Evolutionary conservation across 2,888 invertebrate genomes (phyloP), one percentile per base, ranked within the genome.

Genomic region (Sipunculus nudus): DNA sequence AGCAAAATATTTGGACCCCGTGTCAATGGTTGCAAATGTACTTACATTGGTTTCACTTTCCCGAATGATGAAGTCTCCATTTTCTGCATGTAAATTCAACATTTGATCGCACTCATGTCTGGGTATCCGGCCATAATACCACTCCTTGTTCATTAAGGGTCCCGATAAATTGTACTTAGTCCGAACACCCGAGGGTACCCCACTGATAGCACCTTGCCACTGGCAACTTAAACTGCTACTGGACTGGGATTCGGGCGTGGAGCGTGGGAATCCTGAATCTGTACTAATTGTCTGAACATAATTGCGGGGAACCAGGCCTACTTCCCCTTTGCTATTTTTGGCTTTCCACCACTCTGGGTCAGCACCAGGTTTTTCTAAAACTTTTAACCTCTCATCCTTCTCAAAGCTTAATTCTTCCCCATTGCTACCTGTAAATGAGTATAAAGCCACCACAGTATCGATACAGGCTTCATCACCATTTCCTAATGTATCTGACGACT

Each of bases 311-410:
- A 99, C 96, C 75, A 99, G 89, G 55, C 98, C 98, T 65, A 93
- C 88, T 85, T 92, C 92, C 5, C 97, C 97, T 83, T 92, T 90
- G 56, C 90, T 89, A 86, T 98, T 98, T 48, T 96, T 88, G 56
- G 98, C 98, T 81, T 93, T 92, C 88, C 92, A 95, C 99, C 99
- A 99, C 87, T 99, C 98, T 8, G 99, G 98, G 88, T 99, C 99
- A 65, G 95, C 92, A 5, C 92, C 90, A 8, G 98, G 97, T 80
- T 96, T 90, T 86, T 97, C 97, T 67, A 99, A 88, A 74, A 99
- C 94, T 86, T 97, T 96, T 72, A 99, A 87, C 52, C 94, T 68
- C 86, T 99, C 98, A 53, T 96, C 96, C 82, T 97, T 97, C 83
- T 96, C 94, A 84, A 97, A 98, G 70, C 94, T 93, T 73, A 98